Conservation (phyloP, 2,797 vertebrate species). For the Leptoclinus maculatus region DNA sequence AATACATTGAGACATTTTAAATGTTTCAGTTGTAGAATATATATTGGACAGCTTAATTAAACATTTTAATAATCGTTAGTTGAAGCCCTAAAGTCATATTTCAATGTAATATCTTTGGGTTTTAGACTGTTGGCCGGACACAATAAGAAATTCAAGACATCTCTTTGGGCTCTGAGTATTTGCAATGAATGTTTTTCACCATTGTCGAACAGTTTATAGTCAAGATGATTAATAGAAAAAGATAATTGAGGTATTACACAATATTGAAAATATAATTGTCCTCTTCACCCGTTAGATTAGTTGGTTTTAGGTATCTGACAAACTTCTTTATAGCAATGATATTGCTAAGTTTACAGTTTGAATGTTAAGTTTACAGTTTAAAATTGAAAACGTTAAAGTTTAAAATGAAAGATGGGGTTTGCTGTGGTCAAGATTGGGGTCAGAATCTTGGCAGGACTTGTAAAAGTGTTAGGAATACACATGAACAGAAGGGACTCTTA, state of each 20-base stretch:
- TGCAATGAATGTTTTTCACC: background rate
- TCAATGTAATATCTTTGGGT: background rate
- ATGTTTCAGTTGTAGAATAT: background rate
- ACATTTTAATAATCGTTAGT: too few relatives aligned
- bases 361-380: background rate
- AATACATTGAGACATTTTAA: background rate
- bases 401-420: background rate
- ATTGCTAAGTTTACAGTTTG: background rate
- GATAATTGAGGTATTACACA: background rate
- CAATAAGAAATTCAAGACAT: background rate
- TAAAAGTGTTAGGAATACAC: background rate
- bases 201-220: background rate
- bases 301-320: background rate
- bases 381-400: background rate
- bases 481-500: conserved; percentile 32
- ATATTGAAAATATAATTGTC: background rate
- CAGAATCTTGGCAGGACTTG: background rate
- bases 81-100: background rate
- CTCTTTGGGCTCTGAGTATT: background rate
- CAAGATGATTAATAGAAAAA: background rate
- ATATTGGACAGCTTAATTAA: background rate
- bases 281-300: background rate
- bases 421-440: background rate
- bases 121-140: background rate
- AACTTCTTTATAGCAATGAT: background rate